Evolutionary conservation across 2,888 invertebrate species (phyloP), one percentile per base, ranked within the genome.

Genomic region (Amiota minor): DNA sequence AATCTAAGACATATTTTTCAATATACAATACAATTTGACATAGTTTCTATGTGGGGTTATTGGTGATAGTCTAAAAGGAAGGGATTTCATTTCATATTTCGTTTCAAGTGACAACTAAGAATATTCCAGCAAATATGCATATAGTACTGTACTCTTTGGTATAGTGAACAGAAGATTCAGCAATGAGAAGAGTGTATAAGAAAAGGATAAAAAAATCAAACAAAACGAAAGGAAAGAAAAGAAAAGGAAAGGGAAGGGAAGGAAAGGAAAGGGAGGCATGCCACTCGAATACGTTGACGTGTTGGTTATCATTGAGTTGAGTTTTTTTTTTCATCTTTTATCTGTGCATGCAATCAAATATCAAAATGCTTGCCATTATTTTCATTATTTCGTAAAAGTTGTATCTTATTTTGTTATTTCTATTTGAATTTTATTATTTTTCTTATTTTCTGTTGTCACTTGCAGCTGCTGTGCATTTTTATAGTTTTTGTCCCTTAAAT

Each of bases 381-480:
- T 14, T 53, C 14, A 53, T n/a, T 53, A 53, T 53, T 53, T 53
- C 9, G 53, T 9, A 53, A n/a, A 53, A 53, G 53, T 53, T 53
- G 9, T 53, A 6, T 53, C n/a, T 9, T n/a, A 53, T 53, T 12
- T 53, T 53, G 11, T 53, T 53, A n/a, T n/a, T 53, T 12, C 12
- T n/a, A 12, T 11, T 53, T n/a, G n/a, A 16, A 16, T 59, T 9
- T 11, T 59, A 59, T 16, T 20, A 3, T 59, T 59, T 9, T 59
- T 59, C 6, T 35, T 35, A 35, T 35, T 59, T 59, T 18, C 20
- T 18, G 11, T 18, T 18, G 56, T 59, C 56, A 59, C 20, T 59
- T 18, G 18, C 56, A 59, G 56, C 20, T 35, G 35, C 35, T 59
- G 20, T 59, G 56, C 56, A 59, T 11, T 11, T 59, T 59, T 59